Conservation (phyloP, 2,888 invertebrate genomes). For the Heliconius cydno region DNA sequence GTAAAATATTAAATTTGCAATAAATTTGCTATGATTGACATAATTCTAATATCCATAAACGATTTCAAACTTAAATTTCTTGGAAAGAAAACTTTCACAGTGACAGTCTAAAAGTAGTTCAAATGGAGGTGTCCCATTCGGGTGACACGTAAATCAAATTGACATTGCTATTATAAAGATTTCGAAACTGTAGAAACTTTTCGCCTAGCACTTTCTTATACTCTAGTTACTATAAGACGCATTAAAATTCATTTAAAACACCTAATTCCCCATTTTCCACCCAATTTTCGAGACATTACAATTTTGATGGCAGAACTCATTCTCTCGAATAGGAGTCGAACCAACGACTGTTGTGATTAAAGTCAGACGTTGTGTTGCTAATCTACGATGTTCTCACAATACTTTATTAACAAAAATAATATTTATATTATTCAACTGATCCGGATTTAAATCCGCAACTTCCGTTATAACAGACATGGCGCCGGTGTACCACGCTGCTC, state of each 20-base stretch:
- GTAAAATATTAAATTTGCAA: background rate
- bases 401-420: background rate
- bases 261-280: background rate
- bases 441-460: background rate
- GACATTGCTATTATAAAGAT: constrained; percentile 20
- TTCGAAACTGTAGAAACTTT: background rate
- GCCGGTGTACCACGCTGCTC: background rate
- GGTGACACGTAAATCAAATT: constrained; percentile 12
- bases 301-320: too few species aligned
- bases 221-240: background rate
- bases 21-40: background rate
- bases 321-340: too few species aligned
- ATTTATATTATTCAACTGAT: background rate
- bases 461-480: background rate
- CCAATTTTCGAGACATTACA: too few species aligned
- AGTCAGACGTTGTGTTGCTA: background rate
- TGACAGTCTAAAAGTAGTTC: constrained; percentile 15
- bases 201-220: background rate
- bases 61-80: constrained; percentile 17
- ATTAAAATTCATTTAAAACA: too few species aligned
- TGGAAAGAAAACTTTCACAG: constrained; percentile 6
- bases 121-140: background rate
- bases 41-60: background rate
- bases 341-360: too few species aligned
- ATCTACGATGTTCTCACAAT: background rate